Evolutionary conservation across 1,140 invertebrate genomes (phyloP).

Genomic region (Aleiodes sp.): DNA sequence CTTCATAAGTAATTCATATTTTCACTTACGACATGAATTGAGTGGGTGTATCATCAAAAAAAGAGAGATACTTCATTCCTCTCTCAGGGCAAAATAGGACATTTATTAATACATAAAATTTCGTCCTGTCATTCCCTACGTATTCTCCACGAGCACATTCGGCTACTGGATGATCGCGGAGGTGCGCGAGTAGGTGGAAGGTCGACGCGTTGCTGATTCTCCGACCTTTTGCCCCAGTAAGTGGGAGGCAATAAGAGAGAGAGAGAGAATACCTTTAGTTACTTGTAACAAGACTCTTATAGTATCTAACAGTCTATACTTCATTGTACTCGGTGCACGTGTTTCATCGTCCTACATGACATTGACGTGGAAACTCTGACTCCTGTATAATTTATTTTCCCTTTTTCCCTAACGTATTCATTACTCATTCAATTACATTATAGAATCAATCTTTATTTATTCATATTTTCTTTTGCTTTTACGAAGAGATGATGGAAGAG

Average conservation of each 20-base stretch:
- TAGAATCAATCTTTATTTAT: neutral
- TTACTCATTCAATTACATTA: too few relatives aligned
- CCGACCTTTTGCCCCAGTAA: conserved; percentile 41
- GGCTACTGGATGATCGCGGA: neutral
- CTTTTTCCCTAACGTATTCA: neutral
- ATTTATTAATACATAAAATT: neutral
- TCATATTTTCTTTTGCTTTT: conserved; percentile 2
- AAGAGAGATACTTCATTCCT: too few relatives aligned
- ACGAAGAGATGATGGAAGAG: neutral
- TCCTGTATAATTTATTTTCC: neutral
- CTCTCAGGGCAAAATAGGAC: too few relatives aligned
- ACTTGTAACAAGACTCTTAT: neutral
- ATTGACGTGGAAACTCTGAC: neutral
- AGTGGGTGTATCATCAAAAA: too few relatives aligned
- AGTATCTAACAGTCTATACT: neutral
- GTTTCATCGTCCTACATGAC: conserved; percentile 12
- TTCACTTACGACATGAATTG: too few relatives aligned
- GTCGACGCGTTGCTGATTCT: conserved; percentile 34
- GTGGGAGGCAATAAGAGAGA: neutral
- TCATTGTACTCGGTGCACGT: conserved; percentile 8
- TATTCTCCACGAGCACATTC: neutral
- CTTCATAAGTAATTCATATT: too few relatives aligned
- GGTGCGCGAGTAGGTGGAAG: conserved; percentile 36
- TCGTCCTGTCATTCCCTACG: neutral
- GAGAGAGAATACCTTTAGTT: neutral